Conservation (phyloP, 1,140 invertebrate genomes). For the Ridgeia piscesae region DNA sequence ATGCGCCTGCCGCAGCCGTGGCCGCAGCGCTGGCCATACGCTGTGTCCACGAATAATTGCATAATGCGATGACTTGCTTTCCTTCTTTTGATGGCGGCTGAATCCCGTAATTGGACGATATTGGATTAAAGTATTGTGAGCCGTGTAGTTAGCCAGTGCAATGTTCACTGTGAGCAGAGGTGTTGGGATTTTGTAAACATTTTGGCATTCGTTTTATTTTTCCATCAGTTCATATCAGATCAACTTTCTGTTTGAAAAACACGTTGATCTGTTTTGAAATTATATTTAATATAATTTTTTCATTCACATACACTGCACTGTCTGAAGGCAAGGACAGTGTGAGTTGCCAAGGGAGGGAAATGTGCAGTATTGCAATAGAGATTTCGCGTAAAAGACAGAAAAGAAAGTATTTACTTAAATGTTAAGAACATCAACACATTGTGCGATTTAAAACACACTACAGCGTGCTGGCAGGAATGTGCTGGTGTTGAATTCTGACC, state of each 20-base stretch:
- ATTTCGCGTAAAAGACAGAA: background rate
- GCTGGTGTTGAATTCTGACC: too few relatives aligned
- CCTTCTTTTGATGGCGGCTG: background rate
- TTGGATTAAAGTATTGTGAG: background rate
- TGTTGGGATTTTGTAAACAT: background rate
- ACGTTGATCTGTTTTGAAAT: background rate
- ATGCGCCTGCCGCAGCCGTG: background rate
- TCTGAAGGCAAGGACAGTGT: background rate
- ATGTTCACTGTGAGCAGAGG: background rate
- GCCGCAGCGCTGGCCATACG: background rate
- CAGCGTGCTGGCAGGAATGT: background rate
- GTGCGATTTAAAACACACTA: background rate
- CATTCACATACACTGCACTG: background rate
- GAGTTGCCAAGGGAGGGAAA: background rate
- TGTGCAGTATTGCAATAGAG: background rate
- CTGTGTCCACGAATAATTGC: background rate
- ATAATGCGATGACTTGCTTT: background rate
- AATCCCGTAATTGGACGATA: background rate
- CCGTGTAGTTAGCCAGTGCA: background rate
- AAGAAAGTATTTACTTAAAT: background rate
- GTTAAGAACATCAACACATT: background rate
- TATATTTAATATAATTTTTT: background rate
- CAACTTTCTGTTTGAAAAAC: background rate
- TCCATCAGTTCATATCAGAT: background rate
- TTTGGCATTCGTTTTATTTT: background rate